Evolutionary conservation across 1,140 invertebrate genomes (phyloP), one percentile per base, ranked within the genome.

Genomic region (Pararge aegeria): DNA sequence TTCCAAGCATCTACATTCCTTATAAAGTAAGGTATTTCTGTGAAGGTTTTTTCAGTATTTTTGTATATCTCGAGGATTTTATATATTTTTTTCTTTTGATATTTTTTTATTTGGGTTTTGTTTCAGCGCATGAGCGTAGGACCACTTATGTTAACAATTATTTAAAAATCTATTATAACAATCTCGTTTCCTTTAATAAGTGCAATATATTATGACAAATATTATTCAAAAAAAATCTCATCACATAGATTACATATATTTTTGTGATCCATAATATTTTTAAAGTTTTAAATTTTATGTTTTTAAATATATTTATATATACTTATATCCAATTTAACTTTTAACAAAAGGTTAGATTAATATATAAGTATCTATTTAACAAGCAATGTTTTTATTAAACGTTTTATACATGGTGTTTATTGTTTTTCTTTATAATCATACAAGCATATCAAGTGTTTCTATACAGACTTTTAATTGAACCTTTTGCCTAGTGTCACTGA

Each of bases 361-460:
- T n/a, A 24, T 27, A 24, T 10, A 2, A 29, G 19, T 13, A 12
- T 51, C 49, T 58, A 16, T 51, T 29, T 27, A 29, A 42, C 16
- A 52, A 58, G 37, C 48, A 54, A 16, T 42, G 37, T 42, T 54
- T 54, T 54, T 21, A 54, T 38, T 52, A 52, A 52, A 52, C 10
- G 24, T 52, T 52, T 51, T 52, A n/a, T 21, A 38, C 7, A 51
- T 16, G 3, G n/a, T 34, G 30, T 4, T 34, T 3, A 34, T 34
- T 42, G 13, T 38, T 34, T 34, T 29, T 53, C 3, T 21, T 53
- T 20, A 18, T 51, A 30, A 7, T 4, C 0, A 7, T n/a, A 38
- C 0, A 5, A 12, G 7, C 18, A 18, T 10, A 6, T 40, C 2
- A 40, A 30, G 4, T 10, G 13, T 1, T n/a, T n/a, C n/a, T n/a